Evolutionary conservation across 2,888 invertebrate genomes (phyloP).

Genomic region (Agrypnus murinus): DNA sequence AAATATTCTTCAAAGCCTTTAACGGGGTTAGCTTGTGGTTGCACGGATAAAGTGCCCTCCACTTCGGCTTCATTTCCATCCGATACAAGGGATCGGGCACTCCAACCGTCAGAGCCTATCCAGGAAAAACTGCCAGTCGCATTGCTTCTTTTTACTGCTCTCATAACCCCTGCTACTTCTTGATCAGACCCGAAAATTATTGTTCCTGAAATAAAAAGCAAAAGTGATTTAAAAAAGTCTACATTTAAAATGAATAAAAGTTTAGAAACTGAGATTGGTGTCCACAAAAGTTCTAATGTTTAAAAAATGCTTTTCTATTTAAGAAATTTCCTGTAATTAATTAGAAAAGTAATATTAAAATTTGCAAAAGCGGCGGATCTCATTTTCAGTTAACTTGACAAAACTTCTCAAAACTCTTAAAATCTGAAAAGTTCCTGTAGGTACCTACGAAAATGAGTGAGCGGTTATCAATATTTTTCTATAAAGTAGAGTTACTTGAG

Average conservation of each 20-base stretch:
- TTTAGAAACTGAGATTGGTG: not conserved
- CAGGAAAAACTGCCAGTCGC: constrained; percentile 94
- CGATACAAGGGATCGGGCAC: constrained; percentile 88
- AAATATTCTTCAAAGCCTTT: constrained; percentile 92
- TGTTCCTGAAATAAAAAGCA: constrained; percentile 80
- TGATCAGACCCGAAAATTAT: constrained; percentile 97
- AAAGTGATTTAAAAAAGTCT: too few species aligned
- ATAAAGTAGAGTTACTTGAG: too few species aligned
- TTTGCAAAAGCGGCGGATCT: too few species aligned
- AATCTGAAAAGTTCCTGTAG: too few species aligned
- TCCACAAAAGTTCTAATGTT: too few species aligned
- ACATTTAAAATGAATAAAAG: constrained; percentile 35
- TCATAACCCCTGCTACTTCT: constrained; percentile 97
- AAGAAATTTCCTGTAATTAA: too few species aligned
- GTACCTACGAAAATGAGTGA: too few species aligned
- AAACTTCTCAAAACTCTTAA: too few species aligned
- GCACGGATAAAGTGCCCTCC: constrained; percentile 95
- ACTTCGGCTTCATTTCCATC: constrained; percentile 93
- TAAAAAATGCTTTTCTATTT: too few species aligned
- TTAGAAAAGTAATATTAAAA: too few species aligned
- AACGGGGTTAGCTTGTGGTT: constrained; percentile 94
- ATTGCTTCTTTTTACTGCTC: constrained; percentile 89
- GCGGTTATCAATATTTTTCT: too few species aligned
- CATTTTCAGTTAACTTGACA: too few species aligned
- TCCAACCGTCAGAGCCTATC: constrained; percentile 98